Evolutionary conservation across 2,797 vertebrate genomes (phyloP).

Genomic region (Peromyscus eremicus): DNA sequence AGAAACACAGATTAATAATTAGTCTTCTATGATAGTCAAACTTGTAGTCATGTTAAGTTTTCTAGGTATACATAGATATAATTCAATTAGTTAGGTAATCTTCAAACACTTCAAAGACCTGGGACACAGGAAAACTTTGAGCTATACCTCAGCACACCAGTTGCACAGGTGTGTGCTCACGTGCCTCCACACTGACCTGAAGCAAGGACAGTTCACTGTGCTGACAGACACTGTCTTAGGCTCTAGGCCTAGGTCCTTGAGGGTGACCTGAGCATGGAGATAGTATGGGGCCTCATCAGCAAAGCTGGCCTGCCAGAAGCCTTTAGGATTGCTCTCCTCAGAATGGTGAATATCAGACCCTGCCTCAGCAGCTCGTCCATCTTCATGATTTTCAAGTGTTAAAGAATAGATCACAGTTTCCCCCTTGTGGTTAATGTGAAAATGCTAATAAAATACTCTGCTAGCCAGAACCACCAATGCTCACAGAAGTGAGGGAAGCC

Average conservation of each 20-base stretch:
- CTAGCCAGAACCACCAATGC: background rate
- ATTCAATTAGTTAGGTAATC: too few species aligned
- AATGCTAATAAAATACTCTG: background rate
- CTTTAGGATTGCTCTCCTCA: background rate
- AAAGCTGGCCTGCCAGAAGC: background rate
- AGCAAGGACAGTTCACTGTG: background rate
- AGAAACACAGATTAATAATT: too few species aligned
- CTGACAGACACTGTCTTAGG: background rate
- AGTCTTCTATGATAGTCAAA: too few species aligned
- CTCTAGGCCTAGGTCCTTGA: too few species aligned
- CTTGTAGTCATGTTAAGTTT: too few species aligned
- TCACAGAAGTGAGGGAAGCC: background rate
- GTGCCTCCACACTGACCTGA: background rate
- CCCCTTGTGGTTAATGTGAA: background rate
- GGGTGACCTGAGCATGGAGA: background rate
- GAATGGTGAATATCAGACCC: background rate
- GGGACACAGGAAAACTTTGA: too few species aligned
- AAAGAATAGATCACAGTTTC: background rate
- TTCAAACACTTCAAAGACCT: too few species aligned
- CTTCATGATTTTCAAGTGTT: background rate
- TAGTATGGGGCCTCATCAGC: background rate
- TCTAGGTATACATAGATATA: too few species aligned
- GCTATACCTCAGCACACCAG: background rate
- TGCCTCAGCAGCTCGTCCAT: background rate
- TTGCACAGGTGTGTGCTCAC: background rate